These are phyloP conservation scores for Onthophagus sagittarius DNA, from an alignment of 2,888 invertebrate genomes.

Conservation along the genomic window DNA sequence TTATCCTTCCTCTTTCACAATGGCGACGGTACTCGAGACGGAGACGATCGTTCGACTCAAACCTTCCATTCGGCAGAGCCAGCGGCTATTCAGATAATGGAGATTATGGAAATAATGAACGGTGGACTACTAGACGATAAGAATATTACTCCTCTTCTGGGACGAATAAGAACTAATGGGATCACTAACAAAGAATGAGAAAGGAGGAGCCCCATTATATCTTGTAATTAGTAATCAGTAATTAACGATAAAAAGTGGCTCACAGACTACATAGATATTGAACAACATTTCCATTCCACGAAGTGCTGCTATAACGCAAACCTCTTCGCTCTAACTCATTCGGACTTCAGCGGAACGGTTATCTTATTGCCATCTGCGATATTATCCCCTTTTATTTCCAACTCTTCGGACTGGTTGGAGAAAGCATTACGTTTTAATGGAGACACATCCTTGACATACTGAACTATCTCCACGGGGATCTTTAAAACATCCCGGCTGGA, in stretches of 20 bases:
- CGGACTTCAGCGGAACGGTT: background rate
- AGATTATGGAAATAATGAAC: constrained; percentile 28
- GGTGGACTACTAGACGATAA: background rate
- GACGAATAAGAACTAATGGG: background rate
- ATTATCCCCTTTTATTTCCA: constrained; percentile 9
- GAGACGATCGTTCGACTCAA: background rate
- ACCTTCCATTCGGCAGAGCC: background rate
- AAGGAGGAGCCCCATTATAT: too few relatives aligned
- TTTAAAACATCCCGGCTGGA: background rate
- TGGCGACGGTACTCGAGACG: constrained; percentile 25
- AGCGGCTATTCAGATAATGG: constrained; percentile 24
- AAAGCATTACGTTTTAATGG: constrained; percentile 7
- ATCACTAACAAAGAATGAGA: background rate
- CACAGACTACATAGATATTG: too few relatives aligned
- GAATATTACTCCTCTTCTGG: background rate
- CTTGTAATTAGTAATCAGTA: too few relatives aligned
- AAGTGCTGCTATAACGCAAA: background rate
- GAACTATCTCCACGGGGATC: constrained; percentile 7
- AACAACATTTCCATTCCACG: constrained; percentile 1
- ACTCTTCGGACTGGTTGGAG: background rate
- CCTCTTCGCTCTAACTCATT: constrained; percentile 1
- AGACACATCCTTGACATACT: constrained; percentile 10
- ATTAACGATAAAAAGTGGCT: too few relatives aligned
- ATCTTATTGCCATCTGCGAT: constrained; percentile 11
- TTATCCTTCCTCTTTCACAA: constrained; percentile 32